Percentiles rank a stretch among this genome's conserved stretches.
Conservation (phyloP, 2,113 vertebrate species). For the Aphelocoma coerulescens region DNA sequence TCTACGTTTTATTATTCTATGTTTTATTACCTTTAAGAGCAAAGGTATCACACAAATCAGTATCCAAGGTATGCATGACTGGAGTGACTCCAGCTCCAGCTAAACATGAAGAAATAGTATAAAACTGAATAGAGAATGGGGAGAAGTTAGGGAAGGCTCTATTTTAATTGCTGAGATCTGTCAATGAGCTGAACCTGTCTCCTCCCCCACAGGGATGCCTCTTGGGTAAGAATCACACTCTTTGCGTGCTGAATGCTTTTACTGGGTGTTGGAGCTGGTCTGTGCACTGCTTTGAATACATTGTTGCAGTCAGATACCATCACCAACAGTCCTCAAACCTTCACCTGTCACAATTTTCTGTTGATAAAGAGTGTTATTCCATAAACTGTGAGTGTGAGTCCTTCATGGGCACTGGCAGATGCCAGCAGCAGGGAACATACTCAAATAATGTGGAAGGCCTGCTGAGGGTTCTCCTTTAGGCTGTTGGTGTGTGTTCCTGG, state of each 20-base stretch:
- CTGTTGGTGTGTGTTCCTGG: not conserved
- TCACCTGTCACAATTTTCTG: not conserved
- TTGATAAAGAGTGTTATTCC: not conserved
- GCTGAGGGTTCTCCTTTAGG: not conserved
- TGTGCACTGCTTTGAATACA: not conserved
- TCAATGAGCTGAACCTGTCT: not conserved
- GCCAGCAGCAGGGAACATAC: accelerated
- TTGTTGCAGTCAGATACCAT: not conserved
- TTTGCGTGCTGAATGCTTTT: not conserved
- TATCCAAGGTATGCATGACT: not conserved
- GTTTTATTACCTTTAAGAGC: not conserved
- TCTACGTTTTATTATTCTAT: too few relatives aligned
- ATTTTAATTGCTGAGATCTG: not conserved
- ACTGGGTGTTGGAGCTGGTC: not conserved
- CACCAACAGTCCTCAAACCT: not conserved
- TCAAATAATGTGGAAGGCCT: too few relatives aligned
- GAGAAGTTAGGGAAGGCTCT: not conserved
- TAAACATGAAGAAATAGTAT: not conserved
- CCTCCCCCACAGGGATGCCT: not conserved
- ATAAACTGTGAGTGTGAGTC: not conserved
- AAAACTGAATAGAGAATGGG: not conserved
- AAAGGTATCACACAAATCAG: not conserved
- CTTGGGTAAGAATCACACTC: not conserved
- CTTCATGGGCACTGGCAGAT: accelerated
- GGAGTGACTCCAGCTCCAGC: not conserved